Evolutionary conservation across 1,140 invertebrate genomes (phyloP).

Genomic region (Drosophila ananassae): DNA sequence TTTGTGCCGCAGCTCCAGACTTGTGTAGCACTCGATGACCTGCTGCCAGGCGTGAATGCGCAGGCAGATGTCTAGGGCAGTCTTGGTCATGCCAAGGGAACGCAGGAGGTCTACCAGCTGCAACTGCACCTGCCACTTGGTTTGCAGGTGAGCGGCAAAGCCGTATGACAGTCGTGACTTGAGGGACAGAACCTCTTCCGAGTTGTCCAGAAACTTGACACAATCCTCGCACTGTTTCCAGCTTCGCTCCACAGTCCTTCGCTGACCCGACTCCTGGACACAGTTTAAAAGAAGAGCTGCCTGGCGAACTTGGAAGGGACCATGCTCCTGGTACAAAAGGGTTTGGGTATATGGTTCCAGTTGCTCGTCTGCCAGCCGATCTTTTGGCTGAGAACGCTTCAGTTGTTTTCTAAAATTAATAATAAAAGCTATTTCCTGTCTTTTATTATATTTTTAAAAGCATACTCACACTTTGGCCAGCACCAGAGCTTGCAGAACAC

Average conservation of each 20-base stretch:
- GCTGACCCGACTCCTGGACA: slow-evolving; percentile 89
- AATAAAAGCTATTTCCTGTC: slow-evolving; percentile 49
- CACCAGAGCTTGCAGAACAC: slow-evolving; percentile 91
- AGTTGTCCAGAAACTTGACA: slow-evolving; percentile 85
- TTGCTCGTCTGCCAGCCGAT: slow-evolving; percentile 92
- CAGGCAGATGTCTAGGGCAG: slow-evolving; percentile 93
- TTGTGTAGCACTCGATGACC: slow-evolving; percentile 95
- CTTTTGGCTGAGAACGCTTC: slow-evolving; percentile 89
- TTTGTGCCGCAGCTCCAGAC: slow-evolving; percentile 92
- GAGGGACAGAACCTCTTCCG: slow-evolving; percentile 24
- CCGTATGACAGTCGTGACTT: slow-evolving; percentile 85
- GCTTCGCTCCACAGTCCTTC: slow-evolving; percentile 92
- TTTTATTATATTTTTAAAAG: slow-evolving; percentile 14
- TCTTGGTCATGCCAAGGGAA: slow-evolving; percentile 92
- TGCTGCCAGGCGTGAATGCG: slow-evolving; percentile 95
- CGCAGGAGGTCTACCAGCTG: slow-evolving; percentile 91
- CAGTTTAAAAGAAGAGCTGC: slow-evolving; percentile 90
- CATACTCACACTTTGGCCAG: slow-evolving; percentile 87
- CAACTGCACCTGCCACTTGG: slow-evolving; percentile 90
- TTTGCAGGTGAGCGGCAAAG: slow-evolving; percentile 88
- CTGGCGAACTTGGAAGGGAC: slow-evolving; percentile 90
- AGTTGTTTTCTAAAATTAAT: slow-evolving; percentile 85
- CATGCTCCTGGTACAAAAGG: slow-evolving; percentile 87
- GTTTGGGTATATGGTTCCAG: slow-evolving; percentile 91
- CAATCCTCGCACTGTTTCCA: slow-evolving; percentile 94